phyloP scores from a whole-genome alignment of 37 sponge, comb jelly and placozoan species.

The Theonella swinhoei region DNA sequence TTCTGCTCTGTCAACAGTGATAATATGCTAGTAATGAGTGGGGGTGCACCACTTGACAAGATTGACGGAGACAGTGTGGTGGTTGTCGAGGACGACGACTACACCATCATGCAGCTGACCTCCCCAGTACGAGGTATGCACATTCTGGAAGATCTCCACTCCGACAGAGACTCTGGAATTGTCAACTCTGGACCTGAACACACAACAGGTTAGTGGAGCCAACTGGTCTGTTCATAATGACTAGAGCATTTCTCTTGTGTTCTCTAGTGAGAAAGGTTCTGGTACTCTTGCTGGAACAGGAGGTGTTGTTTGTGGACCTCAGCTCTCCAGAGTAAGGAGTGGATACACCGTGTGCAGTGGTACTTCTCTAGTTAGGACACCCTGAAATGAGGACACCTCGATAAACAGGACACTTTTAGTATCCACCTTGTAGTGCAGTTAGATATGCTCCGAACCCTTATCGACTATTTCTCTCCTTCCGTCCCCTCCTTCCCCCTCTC shows the following conservation, averaged over 20 bases:
- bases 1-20: no score
- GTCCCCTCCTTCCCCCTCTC: neutral
- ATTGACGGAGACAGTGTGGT: conserved; percentile 71
- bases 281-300: conserved; percentile 78
- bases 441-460: neutral
- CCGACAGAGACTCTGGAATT: conserved; percentile 83
- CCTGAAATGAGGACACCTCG: no score
- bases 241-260: neutral
- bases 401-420: no score
- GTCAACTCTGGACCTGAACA: conserved; percentile 48
- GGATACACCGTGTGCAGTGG: no score
- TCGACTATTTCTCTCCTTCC: neutral
- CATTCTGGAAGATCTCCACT: conserved; percentile 60
- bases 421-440: no score
- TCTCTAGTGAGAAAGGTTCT: conserved; percentile 46
- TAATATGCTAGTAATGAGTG: conserved; percentile 65
- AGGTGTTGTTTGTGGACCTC: conserved; percentile 75
- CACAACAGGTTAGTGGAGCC: conserved; percentile 23
- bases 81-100: conserved; percentile 42
- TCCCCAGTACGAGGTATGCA: conserved; percentile 73
- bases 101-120: conserved; percentile 64
- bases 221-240: no score
- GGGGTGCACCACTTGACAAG: conserved; percentile 59
- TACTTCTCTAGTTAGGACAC: no score
- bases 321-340: conserved; percentile 71